These are phyloP conservation scores for Notolabrus celidotus DNA, from an alignment of 2,797 vertebrate species.

Conservation along the genomic window DNA sequence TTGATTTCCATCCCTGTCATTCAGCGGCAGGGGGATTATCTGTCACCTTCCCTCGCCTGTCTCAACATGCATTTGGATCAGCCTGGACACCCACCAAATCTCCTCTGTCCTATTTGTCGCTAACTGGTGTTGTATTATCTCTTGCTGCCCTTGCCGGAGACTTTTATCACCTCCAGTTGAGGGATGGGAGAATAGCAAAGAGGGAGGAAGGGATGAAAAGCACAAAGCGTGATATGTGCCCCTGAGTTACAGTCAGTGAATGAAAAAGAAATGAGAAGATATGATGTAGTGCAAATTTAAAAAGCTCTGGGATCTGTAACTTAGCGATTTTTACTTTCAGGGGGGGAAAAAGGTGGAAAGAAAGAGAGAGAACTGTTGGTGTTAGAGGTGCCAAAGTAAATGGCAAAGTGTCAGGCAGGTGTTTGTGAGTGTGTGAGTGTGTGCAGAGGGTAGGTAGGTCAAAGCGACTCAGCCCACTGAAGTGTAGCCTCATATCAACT, in stretches of 20 bases:
- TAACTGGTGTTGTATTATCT: slow-evolving; percentile 66
- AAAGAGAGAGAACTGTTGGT: slow-evolving; percentile 13
- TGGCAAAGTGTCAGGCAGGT: slow-evolving; percentile 57
- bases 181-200: slow-evolving; percentile 21
- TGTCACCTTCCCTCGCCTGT: slow-evolving; percentile 52
- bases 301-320: slow-evolving; percentile 7
- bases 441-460: slow-evolving; percentile 59
- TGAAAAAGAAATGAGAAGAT: slow-evolving; percentile 24
- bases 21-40: slow-evolving; percentile 36
- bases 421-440: slow-evolving; percentile 31
- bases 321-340: not conserved
- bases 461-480: slow-evolving; percentile 64
- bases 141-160: slow-evolving; percentile 53
- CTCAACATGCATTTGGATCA: slow-evolving; percentile 51
- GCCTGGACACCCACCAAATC: slow-evolving; percentile 43
- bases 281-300: slow-evolving; percentile 24
- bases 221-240: slow-evolving; percentile 40
- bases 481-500: slow-evolving; percentile 76
- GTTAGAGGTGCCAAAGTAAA: slow-evolving; percentile 53
- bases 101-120: slow-evolving; percentile 60
- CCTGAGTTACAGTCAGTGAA: slow-evolving; percentile 22
- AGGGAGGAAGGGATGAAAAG: slow-evolving; percentile 24
- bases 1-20: slow-evolving; percentile 28
- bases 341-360: not conserved
- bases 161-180: slow-evolving; percentile 58